Conservation (phyloP, 2,888 invertebrate genomes). For the Limenitis camilla region DNA sequence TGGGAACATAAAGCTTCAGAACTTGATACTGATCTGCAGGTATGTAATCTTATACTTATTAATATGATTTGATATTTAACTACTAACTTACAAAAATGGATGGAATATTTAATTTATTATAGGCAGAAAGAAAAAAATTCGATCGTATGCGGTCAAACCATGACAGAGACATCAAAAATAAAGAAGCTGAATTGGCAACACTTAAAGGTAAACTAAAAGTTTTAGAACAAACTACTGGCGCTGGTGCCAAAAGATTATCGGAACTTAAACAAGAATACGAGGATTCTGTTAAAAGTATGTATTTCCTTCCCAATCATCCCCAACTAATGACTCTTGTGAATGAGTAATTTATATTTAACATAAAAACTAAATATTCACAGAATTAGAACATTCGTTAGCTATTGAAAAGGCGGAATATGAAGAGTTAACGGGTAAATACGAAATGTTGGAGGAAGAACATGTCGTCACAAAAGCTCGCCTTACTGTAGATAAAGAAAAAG, state of each 20-base stretch:
- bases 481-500: constrained; percentile 86
- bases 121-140: constrained; percentile 79
- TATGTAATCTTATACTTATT: constrained; percentile 26
- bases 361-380: constrained; percentile 42
- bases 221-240: constrained; percentile 76
- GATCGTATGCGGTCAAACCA: constrained; percentile 79
- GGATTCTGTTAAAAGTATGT: constrained; percentile 80
- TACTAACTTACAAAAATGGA: background rate
- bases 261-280: constrained; percentile 81
- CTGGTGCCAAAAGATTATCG: constrained; percentile 77
- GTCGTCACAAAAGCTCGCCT: constrained; percentile 87
- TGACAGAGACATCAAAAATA: constrained; percentile 84
- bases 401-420: constrained; percentile 83
- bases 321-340: constrained; percentile 7
- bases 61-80: background rate
- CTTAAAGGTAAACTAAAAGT: constrained; percentile 83
- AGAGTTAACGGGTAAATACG: constrained; percentile 87
- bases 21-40: constrained; percentile 76
- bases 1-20: constrained; percentile 78
- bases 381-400: constrained; percentile 78
- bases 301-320: background rate
- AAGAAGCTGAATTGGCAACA: constrained; percentile 84
- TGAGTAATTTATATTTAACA: background rate
- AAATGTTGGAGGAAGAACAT: constrained; percentile 88
- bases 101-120: constrained; percentile 20